These are phyloP conservation scores for Bemisia tabaci DNA, from an alignment of 1,140 invertebrate genomes.

Conservation along the genomic window DNA sequence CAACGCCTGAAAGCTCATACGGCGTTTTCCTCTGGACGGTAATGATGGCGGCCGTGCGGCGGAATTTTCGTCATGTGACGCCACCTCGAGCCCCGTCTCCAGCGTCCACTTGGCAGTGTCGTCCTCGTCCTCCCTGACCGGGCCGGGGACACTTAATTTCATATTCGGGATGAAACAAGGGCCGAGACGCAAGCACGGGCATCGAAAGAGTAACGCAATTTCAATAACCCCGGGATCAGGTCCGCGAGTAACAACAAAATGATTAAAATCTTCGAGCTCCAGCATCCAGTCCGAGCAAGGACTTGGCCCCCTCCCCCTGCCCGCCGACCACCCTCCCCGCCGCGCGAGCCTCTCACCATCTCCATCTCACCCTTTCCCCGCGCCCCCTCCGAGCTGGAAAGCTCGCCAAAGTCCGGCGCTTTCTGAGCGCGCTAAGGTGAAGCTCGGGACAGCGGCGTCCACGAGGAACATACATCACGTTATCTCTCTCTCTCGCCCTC, in stretches of 20 bases:
- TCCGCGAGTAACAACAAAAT: not conserved
- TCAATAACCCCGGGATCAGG: not conserved
- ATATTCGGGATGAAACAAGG: no score
- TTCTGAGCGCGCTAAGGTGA: not conserved
- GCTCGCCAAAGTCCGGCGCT: not conserved
- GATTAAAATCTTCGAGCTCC: not conserved
- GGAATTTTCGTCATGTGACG: no score
- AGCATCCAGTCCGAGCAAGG: no score
- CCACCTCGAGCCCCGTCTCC: no score
- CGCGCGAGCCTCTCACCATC: not conserved
- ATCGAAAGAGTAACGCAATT: not conserved
- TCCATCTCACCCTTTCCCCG: not conserved
- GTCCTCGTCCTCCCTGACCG: no score
- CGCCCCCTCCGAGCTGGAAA: no score
- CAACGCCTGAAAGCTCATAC: no score
- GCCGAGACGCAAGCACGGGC: no score
- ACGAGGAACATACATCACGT: not conserved
- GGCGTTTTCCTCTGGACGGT: no score
- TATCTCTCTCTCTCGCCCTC: not conserved
- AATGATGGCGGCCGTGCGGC: no score
- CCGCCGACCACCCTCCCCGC: not conserved
- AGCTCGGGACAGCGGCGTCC: not conserved
- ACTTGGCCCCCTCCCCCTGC: not conserved
- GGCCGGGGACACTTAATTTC: no score
- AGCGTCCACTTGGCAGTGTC: no score